These are phyloP conservation scores for Neogale vison DNA, from an alignment of 2,113 vertebrate species.

Conservation along the genomic window DNA sequence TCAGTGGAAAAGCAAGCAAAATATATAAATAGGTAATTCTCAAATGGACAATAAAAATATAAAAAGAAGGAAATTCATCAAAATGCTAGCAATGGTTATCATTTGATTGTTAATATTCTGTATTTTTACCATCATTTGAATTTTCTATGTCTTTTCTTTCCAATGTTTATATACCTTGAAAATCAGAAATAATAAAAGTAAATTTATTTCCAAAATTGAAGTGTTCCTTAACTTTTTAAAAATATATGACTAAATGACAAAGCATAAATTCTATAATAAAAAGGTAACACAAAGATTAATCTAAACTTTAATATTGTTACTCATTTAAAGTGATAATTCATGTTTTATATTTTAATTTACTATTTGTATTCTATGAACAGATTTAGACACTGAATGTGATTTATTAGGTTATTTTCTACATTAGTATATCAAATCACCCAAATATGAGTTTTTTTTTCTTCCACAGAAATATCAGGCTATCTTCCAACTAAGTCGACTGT, in stretches of 20 bases:
- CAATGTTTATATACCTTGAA: neutral
- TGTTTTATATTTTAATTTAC: slow-evolving; percentile 40
- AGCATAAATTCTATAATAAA: slow-evolving; percentile 49
- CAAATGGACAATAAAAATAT: slow-evolving; percentile 9
- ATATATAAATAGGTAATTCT: neutral
- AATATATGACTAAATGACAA: neutral
- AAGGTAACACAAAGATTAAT: neutral
- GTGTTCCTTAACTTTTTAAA: slow-evolving; percentile 45
- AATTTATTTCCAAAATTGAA: slow-evolving; percentile 47
- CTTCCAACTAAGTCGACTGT: neutral
- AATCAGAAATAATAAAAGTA: slow-evolving; percentile 17
- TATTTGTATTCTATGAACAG: slow-evolving; percentile 5
- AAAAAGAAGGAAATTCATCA: slow-evolving; percentile 36
- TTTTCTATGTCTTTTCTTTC: slow-evolving; percentile 29
- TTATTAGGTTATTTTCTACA: slow-evolving; percentile 45
- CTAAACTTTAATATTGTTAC: slow-evolving; percentile 33
- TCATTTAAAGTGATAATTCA: slow-evolving; percentile 34
- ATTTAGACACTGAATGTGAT: slow-evolving; percentile 18
- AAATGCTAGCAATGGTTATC: slow-evolving; percentile 12
- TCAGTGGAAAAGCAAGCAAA: neutral
- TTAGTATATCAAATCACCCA: slow-evolving; percentile 33
- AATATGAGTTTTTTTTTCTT: slow-evolving; percentile 43
- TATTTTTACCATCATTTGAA: neutral
- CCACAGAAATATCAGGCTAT: slow-evolving; percentile 38
- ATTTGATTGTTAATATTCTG: neutral